Conservation (phyloP, 2,113 vertebrate species). For the Gavialis gangeticus region DNA sequence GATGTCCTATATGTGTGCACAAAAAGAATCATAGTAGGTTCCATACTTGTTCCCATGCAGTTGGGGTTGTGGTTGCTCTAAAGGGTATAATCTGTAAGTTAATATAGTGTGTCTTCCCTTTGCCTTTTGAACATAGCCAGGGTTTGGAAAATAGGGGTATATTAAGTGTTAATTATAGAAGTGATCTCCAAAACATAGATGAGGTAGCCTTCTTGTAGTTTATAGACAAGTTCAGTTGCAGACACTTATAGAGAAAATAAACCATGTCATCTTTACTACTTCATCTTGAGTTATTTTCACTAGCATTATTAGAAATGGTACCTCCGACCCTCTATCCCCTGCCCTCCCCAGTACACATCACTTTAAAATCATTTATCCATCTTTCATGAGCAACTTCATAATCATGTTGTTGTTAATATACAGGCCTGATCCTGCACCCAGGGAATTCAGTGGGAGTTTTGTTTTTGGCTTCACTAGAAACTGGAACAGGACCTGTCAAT, state of each 20-base stretch:
- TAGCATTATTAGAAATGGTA: background rate
- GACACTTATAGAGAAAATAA: background rate
- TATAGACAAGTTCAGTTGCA: background rate
- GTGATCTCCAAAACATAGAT: too few relatives aligned
- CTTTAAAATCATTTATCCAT: background rate
- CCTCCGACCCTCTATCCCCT: too few relatives aligned
- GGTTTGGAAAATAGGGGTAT: background rate
- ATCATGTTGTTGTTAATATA: background rate
- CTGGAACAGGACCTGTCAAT: background rate
- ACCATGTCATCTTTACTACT: background rate
- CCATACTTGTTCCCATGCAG: background rate
- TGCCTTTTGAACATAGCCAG: background rate
- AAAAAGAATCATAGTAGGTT: rapidly evolving
- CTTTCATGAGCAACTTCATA: too few relatives aligned
- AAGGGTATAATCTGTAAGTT: background rate
- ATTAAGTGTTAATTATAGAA: background rate
- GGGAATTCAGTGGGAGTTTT: background rate
- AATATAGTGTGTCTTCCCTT: background rate
- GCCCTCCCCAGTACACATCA: background rate
- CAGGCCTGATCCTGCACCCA: background rate
- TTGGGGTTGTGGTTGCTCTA: background rate
- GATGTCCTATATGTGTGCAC: background rate
- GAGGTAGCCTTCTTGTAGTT: too few relatives aligned
- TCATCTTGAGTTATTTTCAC: background rate
- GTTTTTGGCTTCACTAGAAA: background rate